phyloP scores from a whole-genome alignment of 2,113 vertebrate species.

The Eulemur rufifrons region DNA sequence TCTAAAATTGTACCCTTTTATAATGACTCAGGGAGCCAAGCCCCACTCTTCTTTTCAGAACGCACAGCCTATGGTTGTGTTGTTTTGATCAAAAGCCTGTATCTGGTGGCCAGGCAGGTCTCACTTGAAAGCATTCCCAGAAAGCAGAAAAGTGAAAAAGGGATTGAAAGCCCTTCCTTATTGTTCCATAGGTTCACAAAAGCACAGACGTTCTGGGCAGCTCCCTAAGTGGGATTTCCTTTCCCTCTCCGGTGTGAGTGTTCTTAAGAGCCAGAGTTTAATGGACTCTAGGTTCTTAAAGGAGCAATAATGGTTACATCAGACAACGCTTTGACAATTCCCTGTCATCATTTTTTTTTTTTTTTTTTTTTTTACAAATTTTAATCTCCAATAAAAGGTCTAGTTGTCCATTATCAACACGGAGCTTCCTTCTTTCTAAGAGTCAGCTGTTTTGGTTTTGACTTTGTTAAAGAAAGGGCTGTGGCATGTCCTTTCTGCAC shows the following conservation, averaged over 20 bases:
- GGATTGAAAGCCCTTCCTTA: background rate
- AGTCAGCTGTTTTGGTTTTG: background rate
- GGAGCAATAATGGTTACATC: background rate
- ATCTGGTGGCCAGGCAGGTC: background rate
- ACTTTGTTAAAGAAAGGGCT: conserved; percentile 8
- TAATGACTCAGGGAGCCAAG: background rate
- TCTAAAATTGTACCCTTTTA: background rate
- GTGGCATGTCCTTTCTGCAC: too few relatives aligned
- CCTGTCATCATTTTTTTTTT: background rate
- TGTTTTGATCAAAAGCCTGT: background rate
- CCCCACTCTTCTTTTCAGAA: background rate
- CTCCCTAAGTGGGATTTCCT: background rate
- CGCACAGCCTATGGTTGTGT: background rate
- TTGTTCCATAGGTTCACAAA: background rate
- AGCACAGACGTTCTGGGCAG: background rate
- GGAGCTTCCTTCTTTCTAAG: background rate
- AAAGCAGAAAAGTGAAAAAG: background rate
- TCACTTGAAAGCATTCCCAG: background rate
- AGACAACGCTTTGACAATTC: background rate
- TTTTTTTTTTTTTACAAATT: background rate
- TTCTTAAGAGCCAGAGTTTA: background rate
- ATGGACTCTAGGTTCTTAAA: background rate
- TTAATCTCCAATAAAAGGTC: background rate
- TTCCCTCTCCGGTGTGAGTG: background rate
- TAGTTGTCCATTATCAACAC: background rate